A percentile compares a stretch with the other conserved stretches of the same genome.
phyloP scores from a whole-genome alignment of 2,113 vertebrate species.

The Maccullochella peelii region DNA sequence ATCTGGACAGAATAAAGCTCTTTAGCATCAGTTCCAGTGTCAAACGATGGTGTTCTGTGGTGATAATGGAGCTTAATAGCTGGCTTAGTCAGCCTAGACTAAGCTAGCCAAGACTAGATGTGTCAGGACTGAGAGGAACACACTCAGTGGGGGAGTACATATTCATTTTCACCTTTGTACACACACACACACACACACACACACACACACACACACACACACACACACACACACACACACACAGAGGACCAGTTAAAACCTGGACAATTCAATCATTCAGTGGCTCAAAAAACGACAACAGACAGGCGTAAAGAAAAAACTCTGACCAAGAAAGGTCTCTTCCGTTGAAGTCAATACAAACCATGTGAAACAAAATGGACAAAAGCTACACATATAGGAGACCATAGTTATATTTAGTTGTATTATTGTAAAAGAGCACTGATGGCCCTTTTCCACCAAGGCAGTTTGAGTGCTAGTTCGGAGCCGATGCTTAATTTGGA shows the following conservation, averaged over 20 bases:
- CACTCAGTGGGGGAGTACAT: background rate
- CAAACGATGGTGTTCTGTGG: background rate
- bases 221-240: background rate
- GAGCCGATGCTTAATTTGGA: no score
- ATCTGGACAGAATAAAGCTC: conserved; percentile 6
- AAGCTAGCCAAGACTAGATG: background rate
- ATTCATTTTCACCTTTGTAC: background rate
- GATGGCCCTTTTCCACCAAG: no score
- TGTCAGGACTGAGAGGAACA: conserved; percentile 11
- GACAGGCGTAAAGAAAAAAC: no score
- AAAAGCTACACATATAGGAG: background rate
- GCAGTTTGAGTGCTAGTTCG: no score
- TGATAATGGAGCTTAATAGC: background rate
- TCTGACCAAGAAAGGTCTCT: background rate
- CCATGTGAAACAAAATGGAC: no score
- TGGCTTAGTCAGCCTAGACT: no score
- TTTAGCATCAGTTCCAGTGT: conserved; percentile 26
- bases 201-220: background rate
- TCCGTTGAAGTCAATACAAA: no score
- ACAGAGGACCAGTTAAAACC: background rate
- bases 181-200: background rate
- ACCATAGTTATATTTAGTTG: background rate
- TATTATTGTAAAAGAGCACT: background rate
- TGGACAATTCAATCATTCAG: background rate
- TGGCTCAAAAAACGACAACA: background rate